Evolutionary conservation across 2,113 vertebrate genomes (phyloP).

Genomic region (Epinephelus moara): DNA sequence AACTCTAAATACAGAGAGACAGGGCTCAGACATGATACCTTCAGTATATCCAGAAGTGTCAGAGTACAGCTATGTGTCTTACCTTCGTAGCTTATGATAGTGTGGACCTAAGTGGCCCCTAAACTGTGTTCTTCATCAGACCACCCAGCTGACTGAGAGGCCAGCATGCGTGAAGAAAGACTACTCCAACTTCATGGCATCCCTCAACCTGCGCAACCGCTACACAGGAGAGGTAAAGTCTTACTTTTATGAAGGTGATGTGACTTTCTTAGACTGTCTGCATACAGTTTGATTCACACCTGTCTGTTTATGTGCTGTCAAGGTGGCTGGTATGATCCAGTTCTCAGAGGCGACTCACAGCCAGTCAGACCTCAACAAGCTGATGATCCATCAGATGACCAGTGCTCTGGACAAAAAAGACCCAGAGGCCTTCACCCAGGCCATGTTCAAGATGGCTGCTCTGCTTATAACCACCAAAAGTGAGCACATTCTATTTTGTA

Average conservation of each 20-base stretch:
- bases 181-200: constrained; percentile 98
- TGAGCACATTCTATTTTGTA: constrained; percentile 57
- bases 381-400: constrained; percentile 92
- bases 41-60: constrained; percentile 38
- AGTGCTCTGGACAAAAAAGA: constrained; percentile 86
- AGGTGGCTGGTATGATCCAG: constrained; percentile 97
- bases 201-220: constrained; percentile 96
- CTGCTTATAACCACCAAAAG: constrained; percentile 95
- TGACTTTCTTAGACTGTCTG: background rate
- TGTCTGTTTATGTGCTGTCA: constrained; percentile 13
- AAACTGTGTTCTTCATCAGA: constrained; percentile 67
- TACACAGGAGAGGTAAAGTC: constrained; percentile 93
- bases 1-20: constrained; percentile 53
- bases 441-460: constrained; percentile 97
- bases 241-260: too few species aligned
- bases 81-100: background rate
- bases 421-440: constrained; percentile 90
- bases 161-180: constrained; percentile 97
- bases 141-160: constrained; percentile 93
- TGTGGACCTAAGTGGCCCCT: background rate
- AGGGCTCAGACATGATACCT: constrained; percentile 52
- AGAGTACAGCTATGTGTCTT: constrained; percentile 16
- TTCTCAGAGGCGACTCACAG: constrained; percentile 90
- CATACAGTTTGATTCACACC: background rate
- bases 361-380: constrained; percentile 90